Base-by-base conservation (phyloP, 2,888 invertebrate species). In the Odontothrips loti region DNA sequence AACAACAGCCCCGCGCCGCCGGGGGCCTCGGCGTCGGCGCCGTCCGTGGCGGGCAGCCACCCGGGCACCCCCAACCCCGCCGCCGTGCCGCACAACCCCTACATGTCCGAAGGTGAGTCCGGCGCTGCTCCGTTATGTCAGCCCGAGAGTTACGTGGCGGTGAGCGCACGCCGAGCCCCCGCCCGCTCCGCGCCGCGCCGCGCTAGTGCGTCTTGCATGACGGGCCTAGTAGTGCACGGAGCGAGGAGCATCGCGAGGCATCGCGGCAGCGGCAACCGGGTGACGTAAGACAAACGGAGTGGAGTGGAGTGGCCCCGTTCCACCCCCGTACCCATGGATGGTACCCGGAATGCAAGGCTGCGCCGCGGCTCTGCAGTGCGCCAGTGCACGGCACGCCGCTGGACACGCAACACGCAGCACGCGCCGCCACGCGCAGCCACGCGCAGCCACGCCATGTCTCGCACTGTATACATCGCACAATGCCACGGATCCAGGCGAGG, bases 171-270 rank as follows among this genome's bases (percentile, higher is more conserved):
- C 34, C 34, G 34, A n/a, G n/a, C n/a, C n/a, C n/a, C 34, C 34
- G 34, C 34, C 34, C 58, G 58, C 58, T 0, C 20, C 17, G 58
- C 58, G 58, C 20, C 20, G 20, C 58, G 58, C 58, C 58, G 58
- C 58, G 58, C 20, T 58, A 58, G 58, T 75, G 68, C 68, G 68
- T 75, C 68, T 75, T 75, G 68, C 23, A 75, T 75, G 68, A 75
- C 68, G 68, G 58, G 20, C 34, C 34, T 43, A 43, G 34, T 43
- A 43, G 34, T 43, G 34, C 34, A 43, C 34, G 51, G 51, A 51
- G 51, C 51, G 51, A 51, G 68, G 23, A n/a, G 68, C 68, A 23
- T 75, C 68, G 23, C 12, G 68, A 27, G 27, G 68, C 68, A 75
- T 75, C 68, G 68, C 68, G 68, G 34, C 34, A 6, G 34, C 34